A percentile compares a stretch with the other conserved stretches of the same genome.
Conservation (phyloP, 2,797 vertebrate species). For the Taenioides sp. region DNA sequence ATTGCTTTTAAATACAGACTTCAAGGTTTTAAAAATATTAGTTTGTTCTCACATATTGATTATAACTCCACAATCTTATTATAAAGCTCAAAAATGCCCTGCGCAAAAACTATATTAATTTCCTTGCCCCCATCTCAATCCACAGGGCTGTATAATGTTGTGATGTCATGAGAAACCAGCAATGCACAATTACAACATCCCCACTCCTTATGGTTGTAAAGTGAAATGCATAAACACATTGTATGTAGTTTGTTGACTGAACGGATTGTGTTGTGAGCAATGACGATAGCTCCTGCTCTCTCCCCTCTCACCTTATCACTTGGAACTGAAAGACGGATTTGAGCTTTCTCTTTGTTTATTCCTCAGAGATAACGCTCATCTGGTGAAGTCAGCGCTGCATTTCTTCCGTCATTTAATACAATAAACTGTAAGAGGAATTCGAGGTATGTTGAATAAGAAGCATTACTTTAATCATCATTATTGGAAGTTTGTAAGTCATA, state of each 20-base stretch:
- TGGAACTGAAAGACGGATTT: conserved; percentile 44
- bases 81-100: not conserved
- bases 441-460: not conserved
- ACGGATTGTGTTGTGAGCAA: conserved; percentile 44
- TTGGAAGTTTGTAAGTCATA: not conserved
- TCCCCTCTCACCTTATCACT: conserved; percentile 62
- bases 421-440: conserved; percentile 10
- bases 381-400: conserved; percentile 59
- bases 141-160: not conserved
- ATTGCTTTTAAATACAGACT: too few species aligned
- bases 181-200: not conserved
- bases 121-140: not conserved
- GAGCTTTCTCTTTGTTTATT: conserved; percentile 67
- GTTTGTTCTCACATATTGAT: not conserved
- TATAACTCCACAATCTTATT: not conserved
- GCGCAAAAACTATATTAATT: not conserved
- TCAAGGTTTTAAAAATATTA: too few species aligned
- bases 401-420: conserved; percentile 31
- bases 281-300: conserved; percentile 55
- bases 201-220: conserved; percentile 20
- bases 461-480: not conserved
- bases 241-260: not conserved
- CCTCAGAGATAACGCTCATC: conserved; percentile 58
- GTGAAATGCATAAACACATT: not conserved
- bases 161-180: not conserved